Conservation (phyloP, 2,113 vertebrate genomes). For the Philantomba maxwellii region DNA sequence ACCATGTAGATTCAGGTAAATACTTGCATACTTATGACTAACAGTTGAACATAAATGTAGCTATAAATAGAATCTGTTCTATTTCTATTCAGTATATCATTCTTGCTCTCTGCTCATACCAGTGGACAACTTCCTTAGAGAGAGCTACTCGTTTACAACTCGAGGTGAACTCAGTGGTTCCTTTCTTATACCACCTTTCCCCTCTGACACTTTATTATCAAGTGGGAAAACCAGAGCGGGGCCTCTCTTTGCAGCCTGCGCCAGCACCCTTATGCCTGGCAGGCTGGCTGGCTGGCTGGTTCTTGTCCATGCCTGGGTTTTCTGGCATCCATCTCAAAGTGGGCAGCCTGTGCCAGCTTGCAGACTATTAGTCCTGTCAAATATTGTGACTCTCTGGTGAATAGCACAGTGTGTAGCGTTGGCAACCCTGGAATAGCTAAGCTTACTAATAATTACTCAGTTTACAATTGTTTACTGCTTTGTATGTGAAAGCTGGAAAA, state of each 20-base stretch:
- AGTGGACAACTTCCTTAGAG: background rate
- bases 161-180: background rate
- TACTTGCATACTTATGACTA: background rate
- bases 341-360: conserved; percentile 73
- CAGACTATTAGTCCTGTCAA: conserved; percentile 78
- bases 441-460: conserved; percentile 77
- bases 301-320: conserved; percentile 68
- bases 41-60: background rate
- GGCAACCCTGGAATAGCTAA: conserved; percentile 73
- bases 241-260: conserved; percentile 34
- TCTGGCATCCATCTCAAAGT: conserved; percentile 69
- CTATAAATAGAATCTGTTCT: background rate
- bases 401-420: conserved; percentile 71
- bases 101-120: conserved; percentile 40
- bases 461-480: conserved; percentile 79
- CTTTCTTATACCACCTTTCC: background rate
- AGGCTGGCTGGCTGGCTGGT: conserved; percentile 67
- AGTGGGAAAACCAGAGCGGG: conserved; percentile 42
- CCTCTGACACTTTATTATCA: background rate
- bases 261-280: conserved; percentile 52
- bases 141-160: background rate
- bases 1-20: background rate
- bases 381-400: conserved; percentile 80
- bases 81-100: background rate
- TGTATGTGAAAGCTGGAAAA: conserved; percentile 77